These are phyloP conservation scores for Scarus forsteni DNA, from an alignment of 2,797 vertebrate genomes.

Conservation along the genomic window DNA sequence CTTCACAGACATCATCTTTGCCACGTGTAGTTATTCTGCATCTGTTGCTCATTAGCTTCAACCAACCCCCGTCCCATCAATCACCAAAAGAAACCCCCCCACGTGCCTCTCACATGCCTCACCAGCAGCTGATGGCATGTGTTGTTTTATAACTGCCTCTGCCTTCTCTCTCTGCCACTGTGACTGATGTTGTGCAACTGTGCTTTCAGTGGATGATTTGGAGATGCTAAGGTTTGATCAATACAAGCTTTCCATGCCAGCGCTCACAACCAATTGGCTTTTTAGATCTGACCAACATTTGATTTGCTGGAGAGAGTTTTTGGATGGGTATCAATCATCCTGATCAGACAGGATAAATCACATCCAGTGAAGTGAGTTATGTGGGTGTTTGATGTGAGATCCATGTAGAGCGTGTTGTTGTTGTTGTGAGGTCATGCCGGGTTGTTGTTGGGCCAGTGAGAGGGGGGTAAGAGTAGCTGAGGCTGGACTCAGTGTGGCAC, in stretches of 20 bases:
- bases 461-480: too few relatives aligned
- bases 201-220: constrained; percentile 59
- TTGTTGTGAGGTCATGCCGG: not conserved
- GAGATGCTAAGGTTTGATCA: constrained; percentile 73
- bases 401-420: not conserved
- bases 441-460: too few relatives aligned
- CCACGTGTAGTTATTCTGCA: not conserved
- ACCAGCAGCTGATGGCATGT: constrained; percentile 13
- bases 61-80: not conserved
- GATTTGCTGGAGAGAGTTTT: constrained; percentile 40
- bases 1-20: not conserved
- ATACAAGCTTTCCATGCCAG: constrained; percentile 54
- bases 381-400: too few relatives aligned
- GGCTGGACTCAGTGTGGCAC: too few relatives aligned
- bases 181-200: constrained; percentile 62
- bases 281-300: constrained; percentile 52
- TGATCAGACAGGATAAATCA: constrained; percentile 54
- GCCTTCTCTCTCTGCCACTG: constrained; percentile 49
- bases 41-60: constrained; percentile 22
- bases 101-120: constrained; percentile 1
- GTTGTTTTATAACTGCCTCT: constrained; percentile 40
- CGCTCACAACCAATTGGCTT: constrained; percentile 61
- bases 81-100: constrained; percentile 3
- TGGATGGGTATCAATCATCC: constrained; percentile 62
- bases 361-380: constrained; percentile 20